These are phyloP conservation scores for Lasioglossum oenotherae DNA, from an alignment of 2,888 invertebrate genomes.

Conservation along the genomic window DNA sequence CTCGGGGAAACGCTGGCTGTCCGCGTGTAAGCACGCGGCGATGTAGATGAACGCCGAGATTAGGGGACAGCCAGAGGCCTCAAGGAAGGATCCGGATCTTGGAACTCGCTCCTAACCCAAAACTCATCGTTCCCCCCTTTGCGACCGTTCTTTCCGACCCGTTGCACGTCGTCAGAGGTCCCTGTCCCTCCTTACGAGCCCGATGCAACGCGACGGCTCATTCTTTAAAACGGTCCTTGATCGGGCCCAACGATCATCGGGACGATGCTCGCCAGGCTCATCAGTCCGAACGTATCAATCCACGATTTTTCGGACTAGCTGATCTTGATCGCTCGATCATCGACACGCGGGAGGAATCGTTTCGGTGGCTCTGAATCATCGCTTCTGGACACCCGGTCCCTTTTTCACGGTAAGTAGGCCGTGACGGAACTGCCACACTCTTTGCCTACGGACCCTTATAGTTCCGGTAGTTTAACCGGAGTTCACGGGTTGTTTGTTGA, in stretches of 20 bases:
- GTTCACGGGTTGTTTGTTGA: neutral
- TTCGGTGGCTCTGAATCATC: neutral
- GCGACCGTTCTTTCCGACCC: constrained; percentile 57
- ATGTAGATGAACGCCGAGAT: constrained; percentile 71
- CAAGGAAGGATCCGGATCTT: constrained; percentile 59
- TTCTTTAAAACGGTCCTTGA: constrained; percentile 62
- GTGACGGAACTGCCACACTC: constrained; percentile 7
- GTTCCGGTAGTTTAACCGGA: neutral
- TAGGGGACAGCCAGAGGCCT: constrained; percentile 55
- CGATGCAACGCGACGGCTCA: constrained; percentile 58
- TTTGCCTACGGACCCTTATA: neutral
- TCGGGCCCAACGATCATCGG: constrained; percentile 55
- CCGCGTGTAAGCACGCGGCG: constrained; percentile 67
- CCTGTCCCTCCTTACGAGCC: constrained; percentile 43
- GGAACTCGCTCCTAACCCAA: constrained; percentile 55
- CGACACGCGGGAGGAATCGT: constrained; percentile 35
- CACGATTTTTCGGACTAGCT: constrained; percentile 58
- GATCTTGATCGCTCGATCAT: constrained; percentile 23
- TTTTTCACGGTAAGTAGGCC: constrained; percentile 16
- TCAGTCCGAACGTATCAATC: constrained; percentile 68
- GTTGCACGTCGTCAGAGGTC: constrained; percentile 69
- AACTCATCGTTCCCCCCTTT: constrained; percentile 43
- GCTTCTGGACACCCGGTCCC: constrained; percentile 21
- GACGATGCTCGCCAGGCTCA: constrained; percentile 57
- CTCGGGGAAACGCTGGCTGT: constrained; percentile 66